phyloP scores from a whole-genome alignment of 2,888 invertebrate species.

The Drepanosiphum platanoidis region DNA sequence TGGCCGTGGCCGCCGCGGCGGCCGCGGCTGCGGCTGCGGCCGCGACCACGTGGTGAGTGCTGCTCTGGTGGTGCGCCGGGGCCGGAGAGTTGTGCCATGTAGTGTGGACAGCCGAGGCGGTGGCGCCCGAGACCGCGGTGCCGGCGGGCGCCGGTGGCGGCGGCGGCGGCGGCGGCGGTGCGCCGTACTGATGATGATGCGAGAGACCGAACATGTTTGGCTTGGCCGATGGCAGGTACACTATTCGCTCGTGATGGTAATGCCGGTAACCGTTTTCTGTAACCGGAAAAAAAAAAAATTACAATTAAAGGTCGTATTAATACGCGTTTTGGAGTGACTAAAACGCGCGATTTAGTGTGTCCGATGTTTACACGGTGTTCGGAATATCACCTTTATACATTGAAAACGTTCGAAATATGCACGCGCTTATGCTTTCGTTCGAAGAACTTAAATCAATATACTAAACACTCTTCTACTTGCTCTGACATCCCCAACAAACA shows the following conservation, averaged over 20 bases:
- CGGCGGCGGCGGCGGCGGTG: neutral
- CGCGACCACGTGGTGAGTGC: conserved; percentile 1
- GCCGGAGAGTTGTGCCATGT: conserved; percentile 35
- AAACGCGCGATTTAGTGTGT: neutral
- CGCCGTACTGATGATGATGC: conserved; percentile 43
- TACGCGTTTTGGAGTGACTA: neutral
- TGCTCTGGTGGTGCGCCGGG: conserved; percentile 19
- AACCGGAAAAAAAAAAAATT: neutral
- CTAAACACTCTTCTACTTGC: no score
- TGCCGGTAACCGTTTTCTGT: conserved; percentile 50
- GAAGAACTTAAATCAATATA: no score
- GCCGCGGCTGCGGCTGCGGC: conserved; percentile 4
- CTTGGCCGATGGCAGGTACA: conserved; percentile 51
- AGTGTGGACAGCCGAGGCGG: neutral
- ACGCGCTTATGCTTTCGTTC: no score
- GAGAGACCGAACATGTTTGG: conserved; percentile 50
- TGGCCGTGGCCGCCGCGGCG: neutral
- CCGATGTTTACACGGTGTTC: no score
- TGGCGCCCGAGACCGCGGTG: neutral
- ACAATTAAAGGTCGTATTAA: neutral
- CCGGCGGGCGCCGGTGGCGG: neutral
- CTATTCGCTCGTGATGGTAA: conserved; percentile 55
- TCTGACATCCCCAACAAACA: no score
- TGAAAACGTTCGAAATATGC: no score
- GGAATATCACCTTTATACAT: no score